These are phyloP conservation scores for Todiramphus chloris DNA, from an alignment of 2,113 vertebrate genomes.

Conservation along the genomic window DNA sequence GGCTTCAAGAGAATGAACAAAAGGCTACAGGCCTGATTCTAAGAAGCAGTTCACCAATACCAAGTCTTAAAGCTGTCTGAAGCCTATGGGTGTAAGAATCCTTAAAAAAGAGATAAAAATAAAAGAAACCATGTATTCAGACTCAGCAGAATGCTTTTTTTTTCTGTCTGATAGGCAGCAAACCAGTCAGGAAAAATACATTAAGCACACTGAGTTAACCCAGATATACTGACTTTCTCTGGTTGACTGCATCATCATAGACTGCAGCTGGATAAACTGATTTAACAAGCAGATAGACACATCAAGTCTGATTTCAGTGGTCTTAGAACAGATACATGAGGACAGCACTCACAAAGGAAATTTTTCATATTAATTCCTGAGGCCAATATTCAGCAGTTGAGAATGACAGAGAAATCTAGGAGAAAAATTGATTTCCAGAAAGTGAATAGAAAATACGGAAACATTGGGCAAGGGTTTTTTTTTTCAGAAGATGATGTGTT, in stretches of 20 bases:
- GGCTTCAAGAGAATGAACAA: background rate
- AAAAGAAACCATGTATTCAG: background rate
- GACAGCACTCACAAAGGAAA: background rate
- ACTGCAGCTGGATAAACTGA: background rate
- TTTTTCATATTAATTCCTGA: background rate
- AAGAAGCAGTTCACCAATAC: background rate
- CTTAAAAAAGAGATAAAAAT: background rate
- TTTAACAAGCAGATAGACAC: background rate
- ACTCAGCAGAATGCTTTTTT: background rate
- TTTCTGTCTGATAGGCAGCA: background rate
- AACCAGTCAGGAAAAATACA: background rate
- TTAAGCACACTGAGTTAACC: background rate
- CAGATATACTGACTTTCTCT: background rate
- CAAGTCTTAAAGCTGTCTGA: background rate
- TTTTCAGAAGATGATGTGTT: background rate
- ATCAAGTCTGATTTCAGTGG: background rate
- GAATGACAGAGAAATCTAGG: background rate
- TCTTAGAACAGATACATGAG: background rate
- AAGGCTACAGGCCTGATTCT: background rate
- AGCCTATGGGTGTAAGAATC: background rate
- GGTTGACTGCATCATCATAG: background rate
- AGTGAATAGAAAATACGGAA: background rate
- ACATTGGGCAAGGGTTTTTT: background rate
- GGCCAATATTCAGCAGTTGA: background rate
- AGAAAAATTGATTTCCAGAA: background rate